These are phyloP conservation scores for Kryptolebias ocellatus DNA, from an alignment of 2,797 vertebrate genomes.

Conservation along the genomic window DNA sequence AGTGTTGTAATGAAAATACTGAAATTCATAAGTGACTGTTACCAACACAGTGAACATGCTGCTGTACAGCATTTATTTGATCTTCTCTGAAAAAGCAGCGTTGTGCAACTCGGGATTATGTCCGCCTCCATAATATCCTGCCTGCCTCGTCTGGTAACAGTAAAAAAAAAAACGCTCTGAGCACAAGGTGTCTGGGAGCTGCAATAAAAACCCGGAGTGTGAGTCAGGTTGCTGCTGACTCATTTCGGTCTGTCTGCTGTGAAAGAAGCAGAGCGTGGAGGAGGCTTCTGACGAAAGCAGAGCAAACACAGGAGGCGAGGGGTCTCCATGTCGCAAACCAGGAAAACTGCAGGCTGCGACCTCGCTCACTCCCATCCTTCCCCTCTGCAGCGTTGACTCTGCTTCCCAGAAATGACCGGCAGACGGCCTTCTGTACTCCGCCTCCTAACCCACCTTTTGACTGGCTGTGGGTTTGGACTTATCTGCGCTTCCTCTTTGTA, in stretches of 20 bases:
- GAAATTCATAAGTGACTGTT: no score
- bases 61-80: background rate
- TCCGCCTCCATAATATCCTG: conserved; percentile 13
- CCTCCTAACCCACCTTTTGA: conserved; percentile 22
- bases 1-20: no score
- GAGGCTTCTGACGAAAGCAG: conserved; percentile 65
- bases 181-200: conserved; percentile 55
- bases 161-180: conserved; percentile 28
- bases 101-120: conserved; percentile 11
- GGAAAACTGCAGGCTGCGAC: conserved; percentile 55
- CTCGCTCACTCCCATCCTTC: conserved; percentile 68
- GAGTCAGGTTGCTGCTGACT: conserved; percentile 68
- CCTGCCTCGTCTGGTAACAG: conserved; percentile 33
- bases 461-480: conserved; percentile 41
- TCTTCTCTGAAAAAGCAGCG: background rate
- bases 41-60: background rate
- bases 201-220: conserved; percentile 45
- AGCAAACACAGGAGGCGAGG: conserved; percentile 45
- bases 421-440: conserved; percentile 32
- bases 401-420: conserved; percentile 65
- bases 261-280: conserved; percentile 62
- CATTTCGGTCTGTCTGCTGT: conserved; percentile 62
- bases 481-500: conserved; percentile 21
- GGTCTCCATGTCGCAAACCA: conserved; percentile 50
- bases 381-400: conserved; percentile 24